Conservation (phyloP, 1,140 invertebrate genomes). For the Anastatus disparis region DNA sequence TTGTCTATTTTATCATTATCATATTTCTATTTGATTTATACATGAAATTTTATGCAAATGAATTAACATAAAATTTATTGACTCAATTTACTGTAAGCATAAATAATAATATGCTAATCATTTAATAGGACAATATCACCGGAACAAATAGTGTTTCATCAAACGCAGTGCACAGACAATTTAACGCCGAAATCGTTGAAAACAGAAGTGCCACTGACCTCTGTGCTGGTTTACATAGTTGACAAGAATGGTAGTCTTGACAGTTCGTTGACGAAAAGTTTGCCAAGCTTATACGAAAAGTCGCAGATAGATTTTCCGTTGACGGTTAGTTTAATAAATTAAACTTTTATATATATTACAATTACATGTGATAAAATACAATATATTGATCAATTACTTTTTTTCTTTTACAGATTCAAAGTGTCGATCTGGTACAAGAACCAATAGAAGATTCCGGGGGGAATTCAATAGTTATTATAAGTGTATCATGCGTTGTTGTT, state of each 20-base stretch:
- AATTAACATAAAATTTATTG: not conserved
- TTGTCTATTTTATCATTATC: no score
- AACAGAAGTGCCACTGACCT: slow-evolving; percentile 41
- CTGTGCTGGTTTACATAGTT: slow-evolving; percentile 57
- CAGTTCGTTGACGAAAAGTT: slow-evolving; percentile 53
- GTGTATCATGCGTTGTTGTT: slow-evolving; percentile 67
- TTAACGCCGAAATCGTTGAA: not conserved
- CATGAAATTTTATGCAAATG: no score
- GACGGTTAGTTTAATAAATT: slow-evolving; percentile 43
- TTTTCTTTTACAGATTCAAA: slow-evolving; percentile 55
- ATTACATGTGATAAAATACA: not conserved
- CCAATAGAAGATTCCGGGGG: slow-evolving; percentile 60
- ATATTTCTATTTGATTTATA: no score
- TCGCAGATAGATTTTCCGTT: slow-evolving; percentile 42
- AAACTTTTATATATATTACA: not conserved
- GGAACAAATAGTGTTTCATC: slow-evolving; percentile 55
- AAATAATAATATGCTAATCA: not conserved
- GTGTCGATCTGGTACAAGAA: slow-evolving; percentile 61
- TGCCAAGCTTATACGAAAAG: slow-evolving; percentile 55
- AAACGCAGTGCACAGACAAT: slow-evolving; percentile 51
- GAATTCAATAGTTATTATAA: slow-evolving; percentile 67
- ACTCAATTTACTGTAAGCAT: not conserved
- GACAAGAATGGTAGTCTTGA: slow-evolving; percentile 58
- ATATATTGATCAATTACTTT: not conserved
- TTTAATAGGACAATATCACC: slow-evolving; percentile 49